A percentile compares a stretch with the other conserved stretches of the same genome.
Conservation (phyloP, 2,888 invertebrate species). For the Tyria jacobaeae region DNA sequence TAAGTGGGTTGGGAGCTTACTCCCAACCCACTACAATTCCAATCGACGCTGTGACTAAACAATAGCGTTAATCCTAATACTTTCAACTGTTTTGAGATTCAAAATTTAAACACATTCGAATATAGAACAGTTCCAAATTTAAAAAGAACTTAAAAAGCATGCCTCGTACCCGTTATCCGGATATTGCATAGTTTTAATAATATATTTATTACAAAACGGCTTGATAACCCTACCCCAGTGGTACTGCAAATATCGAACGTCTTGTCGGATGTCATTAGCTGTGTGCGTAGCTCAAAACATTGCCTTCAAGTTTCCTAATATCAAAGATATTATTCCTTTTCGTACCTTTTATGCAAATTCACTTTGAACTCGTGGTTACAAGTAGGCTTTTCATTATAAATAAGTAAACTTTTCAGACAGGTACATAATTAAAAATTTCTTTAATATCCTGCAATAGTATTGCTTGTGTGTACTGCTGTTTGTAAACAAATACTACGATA, state of each 20-base stretch:
- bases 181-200: no score
- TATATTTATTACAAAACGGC: neutral
- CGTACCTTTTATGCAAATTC: constrained; percentile 65
- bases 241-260: constrained; percentile 63
- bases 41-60: no score
- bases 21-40: no score
- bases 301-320: constrained; percentile 76
- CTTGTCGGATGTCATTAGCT: constrained; percentile 68
- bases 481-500: neutral
- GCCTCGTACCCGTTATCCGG: no score
- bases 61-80: no score
- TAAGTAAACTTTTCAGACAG: constrained; percentile 53
- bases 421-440: constrained; percentile 18
- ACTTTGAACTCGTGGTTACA: constrained; percentile 52
- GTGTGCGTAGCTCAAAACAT: constrained; percentile 64
- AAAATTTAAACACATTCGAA: no score
- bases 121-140: no score
- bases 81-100: no score
- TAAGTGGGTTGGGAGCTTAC: no score
- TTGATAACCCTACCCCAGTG: constrained; percentile 58
- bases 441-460: neutral
- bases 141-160: no score
- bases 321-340: constrained; percentile 71
- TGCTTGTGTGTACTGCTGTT: neutral
- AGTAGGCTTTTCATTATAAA: constrained; percentile 59